These are phyloP conservation scores for Drosophila birchii DNA, from an alignment of 2,888 invertebrate species.

Conservation along the genomic window DNA sequence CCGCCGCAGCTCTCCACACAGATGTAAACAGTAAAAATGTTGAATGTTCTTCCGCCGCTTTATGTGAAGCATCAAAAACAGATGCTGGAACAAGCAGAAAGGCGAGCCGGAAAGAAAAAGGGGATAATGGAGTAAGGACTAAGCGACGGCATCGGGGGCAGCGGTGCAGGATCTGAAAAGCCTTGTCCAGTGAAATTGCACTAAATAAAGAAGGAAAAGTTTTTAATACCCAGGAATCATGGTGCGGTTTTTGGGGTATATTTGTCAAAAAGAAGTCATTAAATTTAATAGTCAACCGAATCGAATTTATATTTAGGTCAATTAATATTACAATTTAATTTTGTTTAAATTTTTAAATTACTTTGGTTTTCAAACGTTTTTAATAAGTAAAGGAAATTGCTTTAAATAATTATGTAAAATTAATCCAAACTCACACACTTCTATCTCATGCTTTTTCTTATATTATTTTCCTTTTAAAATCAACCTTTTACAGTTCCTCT, in stretches of 20 bases:
- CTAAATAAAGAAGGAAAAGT: constrained; percentile 24
- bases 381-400: no score
- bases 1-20: constrained; percentile 21
- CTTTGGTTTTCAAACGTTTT: no score
- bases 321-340: no score
- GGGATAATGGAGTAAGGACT: constrained; percentile 7
- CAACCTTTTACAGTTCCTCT: no score
- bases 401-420: no score
- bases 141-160: not conserved
- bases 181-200: constrained; percentile 33
- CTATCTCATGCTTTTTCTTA: not conserved
- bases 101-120: constrained; percentile 17
- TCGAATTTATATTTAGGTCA: not conserved
- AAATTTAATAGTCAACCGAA: not conserved
- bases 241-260: constrained; percentile 1
- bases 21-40: constrained; percentile 46
- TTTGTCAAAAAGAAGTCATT: not conserved
- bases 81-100: constrained; percentile 28
- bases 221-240: constrained; percentile 18
- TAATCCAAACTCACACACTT: not conserved
- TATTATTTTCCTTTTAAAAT: no score
- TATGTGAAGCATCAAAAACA: constrained; percentile 44
- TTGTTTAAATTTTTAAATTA: no score
- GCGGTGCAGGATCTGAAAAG: constrained; percentile 8
- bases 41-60: constrained; percentile 43